Base-by-base conservation (phyloP, 1,140 invertebrate genomes). In the Drosophila teissieri region DNA sequence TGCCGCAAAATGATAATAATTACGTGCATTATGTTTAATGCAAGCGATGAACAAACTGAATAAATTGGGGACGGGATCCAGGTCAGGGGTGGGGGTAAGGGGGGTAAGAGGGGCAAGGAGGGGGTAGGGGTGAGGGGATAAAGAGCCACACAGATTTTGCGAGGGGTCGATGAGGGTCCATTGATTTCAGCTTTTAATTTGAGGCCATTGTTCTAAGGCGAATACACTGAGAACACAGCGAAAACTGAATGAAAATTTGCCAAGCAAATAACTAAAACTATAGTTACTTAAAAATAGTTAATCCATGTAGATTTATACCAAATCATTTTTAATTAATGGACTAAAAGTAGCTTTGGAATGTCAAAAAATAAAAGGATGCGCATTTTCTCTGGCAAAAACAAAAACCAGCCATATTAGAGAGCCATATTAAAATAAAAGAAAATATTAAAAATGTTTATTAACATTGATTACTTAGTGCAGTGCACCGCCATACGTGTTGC, bases 151-250 rank as follows among this genome's bases (percentile, higher is more conserved):
- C 14, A 24, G 39, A 44, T 44, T 31, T 37, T 45, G 44, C 19
- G 37, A 51, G 14, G 31, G 46, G 40, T 42, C 31, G 69, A 86
- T 78, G 76, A 58, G 73, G 78, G 64, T 34, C 58, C 75, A 74
- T 74, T 84, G 84, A 88, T 88, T 88, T 89, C 76, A 78, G 72
- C 76, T 83, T 84, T 88, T 88, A 89, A 88, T 89, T 88, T 84
- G 74, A 67, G 46, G 73, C 84, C 80, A 89, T 88, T 88, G 84
- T 88, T 88, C 84, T 89, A 80, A 88, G 84, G 83, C 75, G 36
- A 40, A 3, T 11, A 27, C 65, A 58, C 57, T 45, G 61, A 2
- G 36, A 42, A 12, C 31, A 31, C 31, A 10, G 3, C 8, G 8
- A 2, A 8, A 24, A 11, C 39, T 15, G 6, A 2, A 12, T 15